Conservation (phyloP, 2,797 vertebrate species). For the Eremophila alpestris region DNA sequence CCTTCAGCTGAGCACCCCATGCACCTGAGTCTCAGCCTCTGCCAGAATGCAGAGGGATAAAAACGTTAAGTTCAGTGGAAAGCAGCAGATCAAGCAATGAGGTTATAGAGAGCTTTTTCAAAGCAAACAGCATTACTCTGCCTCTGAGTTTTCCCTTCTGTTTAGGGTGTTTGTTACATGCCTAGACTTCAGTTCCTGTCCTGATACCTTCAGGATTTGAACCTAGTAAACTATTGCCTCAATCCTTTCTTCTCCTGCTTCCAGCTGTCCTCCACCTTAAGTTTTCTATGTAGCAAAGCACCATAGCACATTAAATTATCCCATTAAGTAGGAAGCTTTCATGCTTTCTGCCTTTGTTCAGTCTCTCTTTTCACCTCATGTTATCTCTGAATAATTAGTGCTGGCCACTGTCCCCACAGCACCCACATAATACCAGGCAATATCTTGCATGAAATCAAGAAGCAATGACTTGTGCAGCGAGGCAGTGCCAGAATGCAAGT, state of each 20-base stretch:
- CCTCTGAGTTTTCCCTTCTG: neutral
- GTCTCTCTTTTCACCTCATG: neutral
- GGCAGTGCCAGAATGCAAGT: neutral
- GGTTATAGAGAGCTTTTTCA: neutral
- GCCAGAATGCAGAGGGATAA: neutral
- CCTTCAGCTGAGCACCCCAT: accelerated
- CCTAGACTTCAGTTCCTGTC: neutral
- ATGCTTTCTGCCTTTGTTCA: neutral
- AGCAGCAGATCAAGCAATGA: neutral
- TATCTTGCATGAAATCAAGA: neutral
- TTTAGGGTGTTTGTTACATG: neutral
- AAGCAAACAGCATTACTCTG: neutral
- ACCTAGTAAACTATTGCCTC: neutral
- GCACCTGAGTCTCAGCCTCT: accelerated
- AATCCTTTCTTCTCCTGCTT: neutral
- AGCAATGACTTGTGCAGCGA: neutral
- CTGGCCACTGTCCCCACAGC: neutral
- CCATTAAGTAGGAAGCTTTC: neutral
- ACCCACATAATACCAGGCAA: neutral
- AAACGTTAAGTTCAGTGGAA: neutral
- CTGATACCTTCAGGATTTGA: neutral
- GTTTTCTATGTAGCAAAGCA: neutral
- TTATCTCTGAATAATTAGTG: neutral
- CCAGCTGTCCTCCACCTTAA: neutral
- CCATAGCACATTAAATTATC: neutral